Base-by-base conservation (phyloP, 1,140 invertebrate species). In the Drosophila melanica region DNA sequence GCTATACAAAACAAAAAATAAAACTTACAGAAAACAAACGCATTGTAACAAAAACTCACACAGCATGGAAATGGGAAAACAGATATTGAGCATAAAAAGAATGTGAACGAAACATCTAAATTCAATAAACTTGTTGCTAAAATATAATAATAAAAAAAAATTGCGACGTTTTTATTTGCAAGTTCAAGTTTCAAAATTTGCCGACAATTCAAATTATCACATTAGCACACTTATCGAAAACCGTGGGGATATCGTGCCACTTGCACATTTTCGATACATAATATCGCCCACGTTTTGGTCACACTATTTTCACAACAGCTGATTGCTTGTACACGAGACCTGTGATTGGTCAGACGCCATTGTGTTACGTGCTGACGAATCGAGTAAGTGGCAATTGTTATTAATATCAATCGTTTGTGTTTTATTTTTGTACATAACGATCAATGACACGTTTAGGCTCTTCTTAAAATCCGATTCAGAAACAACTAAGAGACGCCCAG, bases 71-170 rank as follows among this genome's bases (percentile, higher is more conserved):
- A 74, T 71, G 80, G 41, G 50, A 81, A 81, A 74, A 72, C 68
- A 71, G 62, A 65, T 60, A 72, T 67, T 89, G 78, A 89, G 74
- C 77, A 84, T 84, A 59, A 79, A 77, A 89, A 77, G 84, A 71
- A 84, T 82, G 79, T 74, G 84, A 89, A 89, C 74, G 70, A 73
- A 84, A 76, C 57, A 73, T 66, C 82, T 77, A 80, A 89, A 89
- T 89, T 89, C 84, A 89, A 89, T 89, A 89, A 89, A 89, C 84
- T 89, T 89, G 84, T 89, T 89, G 84, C 84, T 84, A 89, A 87
- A 77, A 87, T 87, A 87, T 71, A 82, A 82, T 77, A 87, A 69
- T 66, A 74, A 70, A 60, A 58, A 47, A 50, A 41, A 12, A 11
- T n/a, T n/a, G n/a, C 8, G 41, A 8, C 20, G 39, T 20, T 53